Conservation (phyloP, 2,888 invertebrate species). For the Thera obeliscata region DNA sequence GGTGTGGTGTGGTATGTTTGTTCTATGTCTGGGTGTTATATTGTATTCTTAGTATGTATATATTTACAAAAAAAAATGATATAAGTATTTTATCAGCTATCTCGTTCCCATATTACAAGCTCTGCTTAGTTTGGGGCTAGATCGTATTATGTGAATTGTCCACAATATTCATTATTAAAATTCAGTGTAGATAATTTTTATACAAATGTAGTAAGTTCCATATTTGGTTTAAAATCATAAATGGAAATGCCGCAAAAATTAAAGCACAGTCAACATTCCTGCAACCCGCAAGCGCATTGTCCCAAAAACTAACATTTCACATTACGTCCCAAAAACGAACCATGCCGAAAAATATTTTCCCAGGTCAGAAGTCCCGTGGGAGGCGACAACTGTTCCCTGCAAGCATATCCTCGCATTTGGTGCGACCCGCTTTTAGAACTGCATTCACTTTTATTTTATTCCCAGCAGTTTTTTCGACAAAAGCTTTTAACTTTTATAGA, state of each 20-base stretch:
- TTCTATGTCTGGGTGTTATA: too few relatives aligned
- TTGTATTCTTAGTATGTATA: too few relatives aligned
- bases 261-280: constrained; percentile 22
- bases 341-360: constrained; percentile 62
- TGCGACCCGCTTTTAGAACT: constrained; percentile 66
- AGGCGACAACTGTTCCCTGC: constrained; percentile 64
- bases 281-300: constrained; percentile 30
- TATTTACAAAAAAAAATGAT: too few relatives aligned
- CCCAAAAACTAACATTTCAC: constrained; percentile 49
- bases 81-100: too few relatives aligned
- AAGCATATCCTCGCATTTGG: constrained; percentile 58
- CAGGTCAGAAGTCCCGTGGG: constrained; percentile 67
- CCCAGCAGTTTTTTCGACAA: constrained; percentile 69
- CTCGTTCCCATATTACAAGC: too few relatives aligned
- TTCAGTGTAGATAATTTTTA: background rate
- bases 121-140: too few relatives aligned
- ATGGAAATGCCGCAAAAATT: constrained; percentile 15
- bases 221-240: background rate
- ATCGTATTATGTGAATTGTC: too few relatives aligned
- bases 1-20: too few relatives aligned
- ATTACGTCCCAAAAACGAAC: constrained; percentile 52
- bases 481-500: constrained; percentile 81
- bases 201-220: background rate
- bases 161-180: too few relatives aligned
- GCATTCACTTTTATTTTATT: constrained; percentile 70